Evolutionary conservation across 2,797 vertebrate species (phyloP).

Genomic region (Toxotes lorentzi): DNA sequence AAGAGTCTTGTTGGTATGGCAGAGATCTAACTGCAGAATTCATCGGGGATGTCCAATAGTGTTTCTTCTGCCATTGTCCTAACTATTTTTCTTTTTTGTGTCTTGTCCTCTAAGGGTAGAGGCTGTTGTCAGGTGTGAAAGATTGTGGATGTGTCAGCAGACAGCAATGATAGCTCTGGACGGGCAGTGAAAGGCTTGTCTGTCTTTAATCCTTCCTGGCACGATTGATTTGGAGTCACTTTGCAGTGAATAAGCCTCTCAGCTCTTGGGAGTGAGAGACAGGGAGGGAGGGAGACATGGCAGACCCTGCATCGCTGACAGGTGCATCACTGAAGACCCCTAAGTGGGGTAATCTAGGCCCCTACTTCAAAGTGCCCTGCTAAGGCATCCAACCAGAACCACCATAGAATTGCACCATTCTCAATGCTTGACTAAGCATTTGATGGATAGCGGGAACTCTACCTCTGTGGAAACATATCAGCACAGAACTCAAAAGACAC

Average conservation of each 20-base stretch:
- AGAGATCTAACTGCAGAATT: conserved; percentile 73
- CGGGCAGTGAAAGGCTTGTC: conserved; percentile 70
- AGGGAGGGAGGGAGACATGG: conserved; percentile 37
- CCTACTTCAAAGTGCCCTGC: conserved; percentile 20
- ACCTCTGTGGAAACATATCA: conserved; percentile 22
- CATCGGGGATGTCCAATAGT: conserved; percentile 67
- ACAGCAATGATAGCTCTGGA: conserved; percentile 57
- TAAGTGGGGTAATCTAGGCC: conserved; percentile 39
- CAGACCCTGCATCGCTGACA: conserved; percentile 48
- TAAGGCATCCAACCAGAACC: conserved; percentile 45
- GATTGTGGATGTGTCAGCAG: conserved; percentile 54
- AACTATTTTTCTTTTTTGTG: conserved; percentile 33
- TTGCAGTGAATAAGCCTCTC: conserved; percentile 68
- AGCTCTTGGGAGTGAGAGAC: conserved; percentile 46
- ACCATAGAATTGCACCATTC: conserved; percentile 33
- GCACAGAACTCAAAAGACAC: not conserved
- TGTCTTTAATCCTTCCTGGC: conserved; percentile 74
- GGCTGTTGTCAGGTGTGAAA: conserved; percentile 65
- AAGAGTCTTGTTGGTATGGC: conserved; percentile 73
- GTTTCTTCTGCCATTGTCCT: conserved; percentile 45
- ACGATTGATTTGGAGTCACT: conserved; percentile 82
- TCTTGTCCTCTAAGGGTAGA: conserved; percentile 34
- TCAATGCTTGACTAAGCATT: conserved; percentile 52
- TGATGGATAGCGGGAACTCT: conserved; percentile 40
- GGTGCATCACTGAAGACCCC: conserved; percentile 48